Conservation (phyloP, 2,797 vertebrate genomes). For the Enteromius trimaculatus region DNA sequence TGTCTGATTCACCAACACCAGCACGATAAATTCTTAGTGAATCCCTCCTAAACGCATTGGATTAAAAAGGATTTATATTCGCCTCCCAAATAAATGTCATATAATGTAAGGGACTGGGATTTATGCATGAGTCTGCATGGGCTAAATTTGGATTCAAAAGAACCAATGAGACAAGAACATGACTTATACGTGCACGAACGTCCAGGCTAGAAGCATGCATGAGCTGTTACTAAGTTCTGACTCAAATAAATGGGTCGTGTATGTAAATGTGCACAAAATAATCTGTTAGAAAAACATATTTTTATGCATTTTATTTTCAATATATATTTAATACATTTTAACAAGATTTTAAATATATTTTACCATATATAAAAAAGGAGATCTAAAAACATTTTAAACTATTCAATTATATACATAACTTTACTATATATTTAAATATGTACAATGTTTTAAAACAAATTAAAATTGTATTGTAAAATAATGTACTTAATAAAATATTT, state of each 20-base stretch:
- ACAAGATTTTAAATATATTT: background rate
- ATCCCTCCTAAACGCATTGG: conserved; percentile 18
- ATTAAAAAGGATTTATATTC: conserved; percentile 36
- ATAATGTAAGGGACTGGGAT: conserved; percentile 26
- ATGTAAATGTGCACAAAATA: background rate
- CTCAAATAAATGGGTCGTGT: conserved; percentile 6
- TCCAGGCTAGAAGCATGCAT: background rate
- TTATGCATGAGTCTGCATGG: conserved; percentile 43
- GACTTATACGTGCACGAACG: background rate
- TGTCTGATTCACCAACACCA: conserved; percentile 24
- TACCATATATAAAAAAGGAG: background rate
- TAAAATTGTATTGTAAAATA: background rate
- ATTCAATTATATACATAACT: background rate
- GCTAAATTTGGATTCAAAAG: conserved; percentile 39
- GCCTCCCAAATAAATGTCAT: conserved; percentile 40
- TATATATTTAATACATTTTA: background rate
- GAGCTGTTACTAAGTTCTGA: background rate
- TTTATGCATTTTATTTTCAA: background rate
- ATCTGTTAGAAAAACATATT: background rate
- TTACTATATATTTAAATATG: background rate
- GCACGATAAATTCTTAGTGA: conserved; percentile 13
- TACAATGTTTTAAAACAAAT: background rate
- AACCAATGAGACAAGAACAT: conserved; percentile 37
- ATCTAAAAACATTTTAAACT: background rate
- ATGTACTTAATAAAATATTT: background rate